Conservation (phyloP, 2,888 invertebrate species). For the Drosophila sordidula region DNA sequence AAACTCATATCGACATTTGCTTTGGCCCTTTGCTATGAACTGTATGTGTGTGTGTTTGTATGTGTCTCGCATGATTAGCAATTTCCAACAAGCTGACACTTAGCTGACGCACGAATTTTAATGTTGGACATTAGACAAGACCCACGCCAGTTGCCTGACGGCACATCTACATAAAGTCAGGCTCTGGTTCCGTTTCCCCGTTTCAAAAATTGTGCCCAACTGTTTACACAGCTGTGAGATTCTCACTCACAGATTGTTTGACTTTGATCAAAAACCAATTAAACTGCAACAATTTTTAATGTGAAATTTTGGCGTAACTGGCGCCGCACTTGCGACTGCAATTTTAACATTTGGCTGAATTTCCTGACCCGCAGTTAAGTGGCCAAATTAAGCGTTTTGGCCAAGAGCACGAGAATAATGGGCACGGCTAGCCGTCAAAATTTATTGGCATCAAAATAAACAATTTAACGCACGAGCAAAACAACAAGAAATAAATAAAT, state of each 20-base stretch:
- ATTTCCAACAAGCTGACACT: slow-evolving; percentile 71
- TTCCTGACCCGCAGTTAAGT: slow-evolving; percentile 13
- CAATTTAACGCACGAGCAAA: slow-evolving; percentile 53
- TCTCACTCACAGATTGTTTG: slow-evolving; percentile 1
- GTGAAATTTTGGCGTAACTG: slow-evolving; percentile 21
- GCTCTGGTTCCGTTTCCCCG: not conserved
- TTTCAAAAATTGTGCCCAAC: not conserved
- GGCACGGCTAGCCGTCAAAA: slow-evolving; percentile 59
- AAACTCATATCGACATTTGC: slow-evolving; percentile 55
- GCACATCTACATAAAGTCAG: not conserved
- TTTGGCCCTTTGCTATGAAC: slow-evolving; percentile 17
- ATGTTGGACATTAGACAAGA: slow-evolving; percentile 28
- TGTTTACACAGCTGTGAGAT: slow-evolving; percentile 45
- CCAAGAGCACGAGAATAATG: slow-evolving; percentile 57
- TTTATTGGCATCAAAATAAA: slow-evolving; percentile 71
- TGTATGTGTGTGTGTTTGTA: slow-evolving; percentile 3
- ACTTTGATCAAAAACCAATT: slow-evolving; percentile 47
- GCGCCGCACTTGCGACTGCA: not conserved
- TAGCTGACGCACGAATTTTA: slow-evolving; percentile 70
- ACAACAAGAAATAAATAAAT: slow-evolving; percentile 27
- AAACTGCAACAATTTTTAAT: slow-evolving; percentile 20
- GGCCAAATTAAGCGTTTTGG: slow-evolving; percentile 26
- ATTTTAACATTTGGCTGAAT: slow-evolving; percentile 23
- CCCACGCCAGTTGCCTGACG: slow-evolving; percentile 15
- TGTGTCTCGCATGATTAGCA: slow-evolving; percentile 64